Percentiles rank a stretch among this genome's conserved stretches.
phyloP scores from a whole-genome alignment of 1,140 invertebrate species.

The Drosophila kohkoa region DNA sequence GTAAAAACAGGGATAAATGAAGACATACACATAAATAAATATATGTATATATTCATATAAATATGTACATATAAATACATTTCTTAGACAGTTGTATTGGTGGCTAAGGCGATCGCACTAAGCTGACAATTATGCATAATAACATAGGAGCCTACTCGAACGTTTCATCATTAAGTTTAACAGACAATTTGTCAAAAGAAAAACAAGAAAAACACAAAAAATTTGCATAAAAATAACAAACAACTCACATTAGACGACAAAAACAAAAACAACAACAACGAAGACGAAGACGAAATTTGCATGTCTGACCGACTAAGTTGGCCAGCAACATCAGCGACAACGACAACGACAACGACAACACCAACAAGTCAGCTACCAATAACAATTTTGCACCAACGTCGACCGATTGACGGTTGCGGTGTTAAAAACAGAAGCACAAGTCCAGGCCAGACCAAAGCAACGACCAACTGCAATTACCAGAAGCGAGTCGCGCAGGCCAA shows the following conservation, averaged over 20 bases:
- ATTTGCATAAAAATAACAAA: slow-evolving; percentile 80
- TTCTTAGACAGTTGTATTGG: no score
- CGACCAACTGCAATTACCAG: slow-evolving; percentile 70
- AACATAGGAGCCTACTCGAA: slow-evolving; percentile 40
- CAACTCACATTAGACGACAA: slow-evolving; percentile 75
- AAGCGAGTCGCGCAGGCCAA: slow-evolving; percentile 62
- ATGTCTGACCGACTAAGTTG: slow-evolving; percentile 77
- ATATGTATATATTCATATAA: no score
- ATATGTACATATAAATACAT: neutral
- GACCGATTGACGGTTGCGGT: slow-evolving; percentile 24
- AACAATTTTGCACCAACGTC: slow-evolving; percentile 64
- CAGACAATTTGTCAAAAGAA: slow-evolving; percentile 79
- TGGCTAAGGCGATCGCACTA: no score
- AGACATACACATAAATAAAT: neutral
- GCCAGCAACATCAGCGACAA: slow-evolving; percentile 55
- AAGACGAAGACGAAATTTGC: slow-evolving; percentile 61
- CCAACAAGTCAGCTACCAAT: slow-evolving; percentile 58
- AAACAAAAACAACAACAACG: slow-evolving; percentile 21
- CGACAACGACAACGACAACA: slow-evolving; percentile 40
- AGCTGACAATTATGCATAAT: slow-evolving; percentile 55
- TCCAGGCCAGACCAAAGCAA: slow-evolving; percentile 4
- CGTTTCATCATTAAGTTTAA: slow-evolving; percentile 75
- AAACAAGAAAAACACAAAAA: slow-evolving; percentile 53
- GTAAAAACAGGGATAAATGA: no score
- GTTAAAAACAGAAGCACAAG: slow-evolving; percentile 69